Evolutionary conservation across 1,140 invertebrate species (phyloP).

Genomic region (Venturia canescens): DNA sequence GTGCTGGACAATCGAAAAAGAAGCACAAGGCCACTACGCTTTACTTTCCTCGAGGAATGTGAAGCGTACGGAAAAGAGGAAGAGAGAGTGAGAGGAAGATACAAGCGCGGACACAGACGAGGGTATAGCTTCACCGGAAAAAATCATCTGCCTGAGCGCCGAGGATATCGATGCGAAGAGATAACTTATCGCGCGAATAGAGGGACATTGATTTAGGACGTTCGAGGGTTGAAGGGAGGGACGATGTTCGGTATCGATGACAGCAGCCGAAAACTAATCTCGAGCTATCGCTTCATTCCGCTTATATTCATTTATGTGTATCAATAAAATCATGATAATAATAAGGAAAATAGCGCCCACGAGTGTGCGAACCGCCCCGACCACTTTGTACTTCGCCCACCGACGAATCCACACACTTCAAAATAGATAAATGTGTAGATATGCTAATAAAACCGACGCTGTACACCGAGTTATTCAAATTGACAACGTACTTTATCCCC

Average conservation of each 20-base stretch:
- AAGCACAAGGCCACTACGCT: constrained; percentile 39
- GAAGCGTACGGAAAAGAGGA: too few species aligned
- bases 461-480: constrained; percentile 5
- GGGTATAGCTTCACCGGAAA: background rate
- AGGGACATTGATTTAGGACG: constrained; percentile 52
- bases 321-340: background rate
- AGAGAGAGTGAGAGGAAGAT: background rate
- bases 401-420: background rate
- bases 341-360: background rate
- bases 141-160: background rate
- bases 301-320: background rate
- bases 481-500: constrained; percentile 1
- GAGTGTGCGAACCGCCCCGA: background rate
- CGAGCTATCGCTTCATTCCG: background rate
- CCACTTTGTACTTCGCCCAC: background rate
- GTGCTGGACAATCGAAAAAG: constrained; percentile 43
- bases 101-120: background rate
- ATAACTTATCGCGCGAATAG: constrained; percentile 48
- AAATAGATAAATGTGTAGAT: background rate
- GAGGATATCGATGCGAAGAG: constrained; percentile 33
- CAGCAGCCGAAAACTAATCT: constrained; percentile 34
- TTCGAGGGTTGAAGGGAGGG: background rate
- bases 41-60: too few species aligned
- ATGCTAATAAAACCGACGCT: constrained; percentile 11
- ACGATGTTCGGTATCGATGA: constrained; percentile 1